Evolutionary conservation across 2,888 invertebrate species (phyloP).

Genomic region (Fragum whitleyi): DNA sequence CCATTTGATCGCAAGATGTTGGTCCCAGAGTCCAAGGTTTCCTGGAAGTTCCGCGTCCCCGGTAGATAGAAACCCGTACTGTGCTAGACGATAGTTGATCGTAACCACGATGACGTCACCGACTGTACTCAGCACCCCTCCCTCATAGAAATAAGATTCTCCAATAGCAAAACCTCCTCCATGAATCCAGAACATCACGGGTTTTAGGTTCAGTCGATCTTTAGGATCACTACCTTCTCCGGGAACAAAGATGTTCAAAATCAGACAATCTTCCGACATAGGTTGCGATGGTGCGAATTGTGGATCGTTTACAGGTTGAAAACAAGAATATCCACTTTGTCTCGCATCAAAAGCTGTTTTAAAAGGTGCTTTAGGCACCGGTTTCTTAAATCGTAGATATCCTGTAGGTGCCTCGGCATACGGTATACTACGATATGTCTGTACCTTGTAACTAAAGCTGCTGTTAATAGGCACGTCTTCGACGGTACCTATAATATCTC

Average conservation of each 20-base stretch:
- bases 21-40: constrained; percentile 14
- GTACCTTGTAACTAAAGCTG: neutral
- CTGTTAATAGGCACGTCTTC: neutral
- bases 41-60: neutral
- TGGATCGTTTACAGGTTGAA: neutral
- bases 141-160: neutral
- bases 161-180: constrained; percentile 9
- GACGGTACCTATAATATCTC: neutral
- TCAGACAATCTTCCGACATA: constrained; percentile 13
- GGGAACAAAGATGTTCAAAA: neutral
- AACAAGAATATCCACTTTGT: neutral
- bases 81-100: constrained; percentile 8
- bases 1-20: constrained; percentile 21
- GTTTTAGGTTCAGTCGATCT: neutral
- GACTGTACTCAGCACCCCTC: neutral
- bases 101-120: constrained; percentile 20
- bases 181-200: constrained; percentile 24
- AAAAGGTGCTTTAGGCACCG: neutral
- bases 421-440: neutral
- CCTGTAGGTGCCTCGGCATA: constrained; percentile 7
- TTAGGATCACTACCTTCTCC: neutral
- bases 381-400: neutral
- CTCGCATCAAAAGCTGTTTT: neutral
- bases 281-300: neutral
- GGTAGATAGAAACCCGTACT: neutral